Evolutionary conservation across 1,140 invertebrate genomes (phyloP).

Genomic region (Thereuonema tuberculata): DNA sequence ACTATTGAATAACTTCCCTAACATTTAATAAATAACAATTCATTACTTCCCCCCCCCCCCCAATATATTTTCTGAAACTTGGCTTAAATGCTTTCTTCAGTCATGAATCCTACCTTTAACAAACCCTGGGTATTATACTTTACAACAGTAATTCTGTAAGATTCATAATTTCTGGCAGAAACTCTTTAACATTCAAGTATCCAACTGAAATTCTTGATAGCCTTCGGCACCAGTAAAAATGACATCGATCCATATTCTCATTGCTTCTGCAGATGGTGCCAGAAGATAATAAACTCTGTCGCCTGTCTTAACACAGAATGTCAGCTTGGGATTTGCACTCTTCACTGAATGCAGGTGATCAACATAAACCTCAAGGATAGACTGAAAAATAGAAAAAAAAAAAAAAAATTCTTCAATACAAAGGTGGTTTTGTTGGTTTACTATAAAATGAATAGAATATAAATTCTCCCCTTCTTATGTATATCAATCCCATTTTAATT

Average conservation of each 20-base stretch:
- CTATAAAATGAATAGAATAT: neutral
- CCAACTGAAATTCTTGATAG: conserved; percentile 54
- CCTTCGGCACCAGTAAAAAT: conserved; percentile 78
- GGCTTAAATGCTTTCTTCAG: no score
- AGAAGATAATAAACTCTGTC: conserved; percentile 79
- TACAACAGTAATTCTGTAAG: no score
- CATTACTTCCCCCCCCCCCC: no score
- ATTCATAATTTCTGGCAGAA: no score
- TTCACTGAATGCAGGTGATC: conserved; percentile 43
- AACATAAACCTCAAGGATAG: conserved; percentile 92
- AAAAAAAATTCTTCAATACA: neutral
- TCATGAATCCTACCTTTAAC: no score
- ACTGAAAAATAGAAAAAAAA: conserved; percentile 39
- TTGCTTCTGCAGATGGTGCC: conserved; percentile 83
- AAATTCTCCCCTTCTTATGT: neutral
- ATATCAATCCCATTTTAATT: neutral
- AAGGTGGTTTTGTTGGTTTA: neutral
- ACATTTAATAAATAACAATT: no score
- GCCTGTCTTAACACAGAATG: conserved; percentile 91
- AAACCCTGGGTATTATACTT: no score
- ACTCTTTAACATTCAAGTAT: no score
- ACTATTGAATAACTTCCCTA: no score
- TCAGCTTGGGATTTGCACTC: conserved; percentile 75
- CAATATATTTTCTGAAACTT: no score
- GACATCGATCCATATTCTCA: conserved; percentile 95